phyloP scores from a whole-genome alignment of 2,797 vertebrate genomes.

The Sparus aurata region DNA sequence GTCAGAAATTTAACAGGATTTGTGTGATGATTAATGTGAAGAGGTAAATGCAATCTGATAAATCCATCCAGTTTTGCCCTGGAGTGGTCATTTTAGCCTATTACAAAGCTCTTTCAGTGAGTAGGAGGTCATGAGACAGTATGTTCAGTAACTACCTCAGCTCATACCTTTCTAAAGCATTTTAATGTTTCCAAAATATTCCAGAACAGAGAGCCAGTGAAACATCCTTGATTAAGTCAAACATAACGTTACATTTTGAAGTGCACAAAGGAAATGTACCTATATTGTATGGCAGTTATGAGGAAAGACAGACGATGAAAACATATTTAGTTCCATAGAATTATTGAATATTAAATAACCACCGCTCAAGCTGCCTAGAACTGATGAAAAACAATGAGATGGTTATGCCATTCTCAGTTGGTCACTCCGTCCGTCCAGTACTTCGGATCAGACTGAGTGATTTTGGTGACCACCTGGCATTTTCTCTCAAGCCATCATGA shows the following conservation, averaged over 20 bases:
- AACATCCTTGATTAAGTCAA: not conserved
- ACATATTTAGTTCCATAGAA: not conserved
- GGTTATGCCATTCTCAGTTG: not conserved
- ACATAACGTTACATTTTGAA: no score
- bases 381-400: not conserved
- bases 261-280: not conserved
- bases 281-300: not conserved
- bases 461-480: not conserved
- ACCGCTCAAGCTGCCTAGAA: not conserved
- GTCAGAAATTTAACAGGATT: not conserved
- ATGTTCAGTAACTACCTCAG: conserved; percentile 10
- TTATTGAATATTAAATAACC: not conserved
- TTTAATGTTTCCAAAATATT: conserved; percentile 17
- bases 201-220: not conserved
- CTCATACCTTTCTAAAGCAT: not conserved
- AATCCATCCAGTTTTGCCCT: conserved; percentile 9
- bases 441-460: not conserved
- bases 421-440: not conserved
- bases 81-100: conserved; percentile 5
- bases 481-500: no score
- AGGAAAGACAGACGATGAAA: not conserved
- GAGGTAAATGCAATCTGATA: conserved; percentile 21
- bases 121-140: not conserved
- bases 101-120: not conserved
- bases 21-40: not conserved